Percentiles rank a stretch among this genome's conserved stretches.
phyloP scores from a whole-genome alignment of 2,797 vertebrate genomes.

The Catostomus latipinnis region DNA sequence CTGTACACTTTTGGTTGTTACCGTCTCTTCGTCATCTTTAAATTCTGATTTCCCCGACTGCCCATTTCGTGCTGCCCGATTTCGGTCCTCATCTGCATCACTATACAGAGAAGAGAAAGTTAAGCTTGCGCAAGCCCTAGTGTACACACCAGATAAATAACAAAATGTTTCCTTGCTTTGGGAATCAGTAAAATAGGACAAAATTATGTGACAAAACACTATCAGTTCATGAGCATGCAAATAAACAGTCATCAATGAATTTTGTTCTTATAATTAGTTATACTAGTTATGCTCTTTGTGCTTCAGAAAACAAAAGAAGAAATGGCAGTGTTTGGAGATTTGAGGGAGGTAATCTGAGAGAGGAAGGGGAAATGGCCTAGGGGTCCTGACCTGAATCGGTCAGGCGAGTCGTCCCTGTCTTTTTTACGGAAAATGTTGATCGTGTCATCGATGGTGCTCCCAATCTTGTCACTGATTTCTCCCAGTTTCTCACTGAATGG shows the following conservation, averaged over 20 bases:
- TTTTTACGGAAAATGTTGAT: slow-evolving; percentile 96
- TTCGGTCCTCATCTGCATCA: slow-evolving; percentile 87
- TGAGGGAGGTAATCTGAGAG: not conserved
- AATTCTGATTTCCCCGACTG: slow-evolving; percentile 85
- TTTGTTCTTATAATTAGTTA: slow-evolving; percentile 10
- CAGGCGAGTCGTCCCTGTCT: slow-evolving; percentile 94
- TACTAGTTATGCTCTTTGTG: not conserved
- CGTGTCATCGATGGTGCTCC: slow-evolving; percentile 95
- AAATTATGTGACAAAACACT: not conserved
- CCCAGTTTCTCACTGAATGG: slow-evolving; percentile 97
- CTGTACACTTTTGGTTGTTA: slow-evolving; percentile 92
- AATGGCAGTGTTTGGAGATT: not conserved
- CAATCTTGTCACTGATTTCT: slow-evolving; percentile 97
- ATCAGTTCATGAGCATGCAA: not conserved
- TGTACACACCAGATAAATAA: not conserved
- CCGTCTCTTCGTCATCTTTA: slow-evolving; percentile 95
- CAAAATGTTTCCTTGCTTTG: not conserved
- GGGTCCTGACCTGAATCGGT: slow-evolving; percentile 87
- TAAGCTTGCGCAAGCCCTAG: too few species aligned
- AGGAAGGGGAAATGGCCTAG: not conserved
- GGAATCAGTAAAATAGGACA: not conserved
- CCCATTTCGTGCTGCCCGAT: slow-evolving; percentile 82
- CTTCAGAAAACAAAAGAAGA: not conserved
- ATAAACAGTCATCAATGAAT: slow-evolving; percentile 10
- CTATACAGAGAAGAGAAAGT: slow-evolving; percentile 67